Percentiles rank a stretch among this genome's conserved stretches.
These are phyloP conservation scores for Elephantulus edwardii DNA, from an alignment of 2,113 vertebrate genomes.

Conservation along the genomic window DNA sequence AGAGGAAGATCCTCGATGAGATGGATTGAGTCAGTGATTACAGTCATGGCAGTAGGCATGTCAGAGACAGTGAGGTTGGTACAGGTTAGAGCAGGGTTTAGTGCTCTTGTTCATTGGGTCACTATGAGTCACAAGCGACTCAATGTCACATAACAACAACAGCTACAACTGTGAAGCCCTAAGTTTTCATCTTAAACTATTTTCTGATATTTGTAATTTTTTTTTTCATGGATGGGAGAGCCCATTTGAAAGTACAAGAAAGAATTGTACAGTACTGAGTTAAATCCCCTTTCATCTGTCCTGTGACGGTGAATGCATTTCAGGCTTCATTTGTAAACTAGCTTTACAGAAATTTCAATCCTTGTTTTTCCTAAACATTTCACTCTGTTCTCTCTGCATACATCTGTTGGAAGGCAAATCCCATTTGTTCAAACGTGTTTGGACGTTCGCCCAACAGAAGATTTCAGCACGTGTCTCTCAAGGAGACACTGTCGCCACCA, in stretches of 20 bases:
- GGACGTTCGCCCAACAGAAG: not conserved
- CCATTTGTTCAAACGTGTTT: not conserved
- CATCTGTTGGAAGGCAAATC: not conserved
- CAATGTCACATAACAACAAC: too few relatives aligned
- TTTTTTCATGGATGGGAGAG: not conserved
- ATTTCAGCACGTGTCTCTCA: not conserved
- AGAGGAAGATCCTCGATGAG: too few relatives aligned
- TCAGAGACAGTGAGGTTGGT: too few relatives aligned
- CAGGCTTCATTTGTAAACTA: slow-evolving; percentile 29
- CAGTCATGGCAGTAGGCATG: too few relatives aligned
- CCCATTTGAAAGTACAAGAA: not conserved
- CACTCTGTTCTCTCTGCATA: not conserved
- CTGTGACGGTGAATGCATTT: not conserved
- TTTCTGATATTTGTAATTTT: not conserved
- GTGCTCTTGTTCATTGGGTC: too few relatives aligned
- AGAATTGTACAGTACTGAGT: not conserved
- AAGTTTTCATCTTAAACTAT: not conserved
- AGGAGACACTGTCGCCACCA: not conserved
- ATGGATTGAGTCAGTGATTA: too few relatives aligned
- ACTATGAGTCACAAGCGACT: too few relatives aligned
- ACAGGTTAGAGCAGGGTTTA: too few relatives aligned
- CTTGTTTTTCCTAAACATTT: not conserved
- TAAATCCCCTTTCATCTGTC: not conserved
- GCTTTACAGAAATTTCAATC: not conserved
- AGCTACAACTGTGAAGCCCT: too few relatives aligned